Evolutionary conservation across 2,797 vertebrate genomes (phyloP), one percentile per base, ranked within the genome.

Genomic region (Lophius americanus): DNA sequence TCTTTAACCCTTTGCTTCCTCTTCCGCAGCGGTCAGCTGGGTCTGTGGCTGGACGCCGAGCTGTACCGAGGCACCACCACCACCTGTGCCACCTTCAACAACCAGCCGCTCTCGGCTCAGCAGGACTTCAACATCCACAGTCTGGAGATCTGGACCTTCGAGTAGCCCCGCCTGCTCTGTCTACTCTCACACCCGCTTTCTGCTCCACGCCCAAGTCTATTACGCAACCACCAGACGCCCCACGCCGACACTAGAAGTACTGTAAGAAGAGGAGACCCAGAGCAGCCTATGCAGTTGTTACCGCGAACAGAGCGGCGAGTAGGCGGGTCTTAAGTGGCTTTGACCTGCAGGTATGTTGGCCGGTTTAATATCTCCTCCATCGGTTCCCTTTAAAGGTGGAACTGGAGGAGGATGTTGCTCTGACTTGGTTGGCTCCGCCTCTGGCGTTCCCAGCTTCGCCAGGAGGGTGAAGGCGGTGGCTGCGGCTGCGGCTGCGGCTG

Each of bases 91-190:
- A 99, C 98, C 76, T 99, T 99, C 89, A 96, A 96, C 88, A 99
- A 99, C 87, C 96, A 95, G 84, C 96, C 95, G 1, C 93, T 99
- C 63, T 96, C 97, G 42, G 84, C 95, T 72, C 96, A 95, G 81
- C 95, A 97, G 90, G 98, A 99, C 93, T 99, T 99, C 94, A 97
- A 94, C 88, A 92, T 98, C 87, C 98, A 98, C 82, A 96, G 96
- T 56, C 86, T 99, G 57, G 98, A 99, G 92, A 95, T 99, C 13
- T 99, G 98, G 98, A 85, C 84, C 79, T 95, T 95, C 7, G 92
- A 94, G 73, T 94, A 91, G 85, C 79, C 38, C 44, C 47, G 2
- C 46, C 38, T 7, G 50, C 67, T 33, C 44, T 38, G 35, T 37
- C 60, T 58, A 50, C 49, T 6, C 33, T 43, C 23, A 50, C 50